Conservation (phyloP, 1,140 invertebrate species). For the Yoshiicerus persimilis region DNA sequence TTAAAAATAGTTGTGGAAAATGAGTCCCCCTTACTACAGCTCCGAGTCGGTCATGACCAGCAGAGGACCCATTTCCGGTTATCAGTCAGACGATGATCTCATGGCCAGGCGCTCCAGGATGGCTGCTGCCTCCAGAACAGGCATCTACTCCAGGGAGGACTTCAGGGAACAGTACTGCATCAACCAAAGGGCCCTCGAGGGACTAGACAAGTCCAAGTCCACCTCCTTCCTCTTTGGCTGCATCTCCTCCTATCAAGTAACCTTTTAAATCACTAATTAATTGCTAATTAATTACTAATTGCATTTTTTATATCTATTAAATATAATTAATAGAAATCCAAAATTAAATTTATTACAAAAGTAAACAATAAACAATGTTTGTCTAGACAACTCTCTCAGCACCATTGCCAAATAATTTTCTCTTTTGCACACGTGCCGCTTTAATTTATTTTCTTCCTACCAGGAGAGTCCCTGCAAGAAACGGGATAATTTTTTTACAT, state of each 20-base stretch:
- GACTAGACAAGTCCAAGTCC: conserved; percentile 69
- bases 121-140: conserved; percentile 52
- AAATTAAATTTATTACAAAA: too few species aligned
- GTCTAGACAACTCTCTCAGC: too few species aligned
- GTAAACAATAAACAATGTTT: too few species aligned
- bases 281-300: too few species aligned
- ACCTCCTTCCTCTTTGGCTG: conserved; percentile 79
- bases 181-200: conserved; percentile 81
- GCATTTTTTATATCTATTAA: too few species aligned
- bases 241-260: conserved; percentile 70
- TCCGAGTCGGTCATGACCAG: not conserved
- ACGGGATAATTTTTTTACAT: conserved; percentile 52
- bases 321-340: too few species aligned
- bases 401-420: not conserved
- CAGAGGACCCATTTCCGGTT: conserved; percentile 29
- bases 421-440: not conserved
- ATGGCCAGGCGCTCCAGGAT: conserved; percentile 32
- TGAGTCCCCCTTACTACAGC: conserved; percentile 12
- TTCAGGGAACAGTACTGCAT: conserved; percentile 89
- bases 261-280: too few species aligned
- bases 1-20: conserved; percentile 7
- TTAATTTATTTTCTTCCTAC: not conserved
- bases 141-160: conserved; percentile 85
- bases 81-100: conserved; percentile 52
- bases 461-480: conserved; percentile 54